Base-by-base conservation (phyloP, 53 echinoderm and acorn worm species). In the Holothuria leucospilota region DNA sequence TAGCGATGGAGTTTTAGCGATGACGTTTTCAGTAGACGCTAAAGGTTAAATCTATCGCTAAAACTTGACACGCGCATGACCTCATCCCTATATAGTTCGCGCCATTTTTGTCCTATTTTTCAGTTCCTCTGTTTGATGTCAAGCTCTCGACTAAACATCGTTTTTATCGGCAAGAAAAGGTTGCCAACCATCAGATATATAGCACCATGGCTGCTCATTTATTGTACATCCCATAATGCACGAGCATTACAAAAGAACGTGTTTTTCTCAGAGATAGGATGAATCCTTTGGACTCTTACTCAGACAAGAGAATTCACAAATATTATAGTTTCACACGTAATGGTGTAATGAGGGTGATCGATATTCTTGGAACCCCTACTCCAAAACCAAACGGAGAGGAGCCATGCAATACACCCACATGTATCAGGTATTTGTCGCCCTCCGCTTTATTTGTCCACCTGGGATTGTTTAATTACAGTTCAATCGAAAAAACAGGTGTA, bases 301-400 rank as follows among this genome's bases (percentile, higher is more conserved):
- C 80, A 8, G 80, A 52, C 23, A 58, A 51, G 80, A 51, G 80
- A 58, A 80, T 80, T 60, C 80, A 80, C 58, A 80, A 80, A 29
- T 80, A 59, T 25, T 80, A 59, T 80, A n/a, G 49, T 0, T 80
- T 80, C 15, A 80, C 80, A 8, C 49, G 59, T 4, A 20, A 42
- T 28, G 80, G n/a, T 9, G 59, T 59, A 0, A 80, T 80, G 51
- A 51, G 80, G n/a, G 58, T 80, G 12, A 58, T 80, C 0, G 80
- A 56, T 14, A 25, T 80, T 16, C 27, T n/a, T 80, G 80, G 51
- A 80, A 67, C 67, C 67, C 13, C 27, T 25, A 2, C n/a, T 67
- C 0, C 67, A 26, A 26, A 67, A 67, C 20, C 67, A 30, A 67
- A 67, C 67, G 13, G 26, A 0, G 28, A 67, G 56, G 27, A 67